These are phyloP conservation scores for Epirrhoe tristata DNA, from an alignment of 2,888 invertebrate species.

Conservation along the genomic window DNA sequence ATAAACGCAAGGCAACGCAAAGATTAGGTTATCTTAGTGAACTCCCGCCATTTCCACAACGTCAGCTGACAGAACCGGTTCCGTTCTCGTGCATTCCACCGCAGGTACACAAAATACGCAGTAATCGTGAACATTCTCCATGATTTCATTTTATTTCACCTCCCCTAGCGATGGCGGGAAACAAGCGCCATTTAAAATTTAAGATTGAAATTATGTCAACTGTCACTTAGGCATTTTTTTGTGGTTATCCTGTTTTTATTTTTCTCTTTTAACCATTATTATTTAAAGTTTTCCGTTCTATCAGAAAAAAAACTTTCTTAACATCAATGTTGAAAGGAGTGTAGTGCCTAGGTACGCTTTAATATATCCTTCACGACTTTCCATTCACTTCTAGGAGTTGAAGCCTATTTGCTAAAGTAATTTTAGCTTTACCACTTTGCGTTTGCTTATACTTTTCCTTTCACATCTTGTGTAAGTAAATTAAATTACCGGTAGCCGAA, in stretches of 20 bases:
- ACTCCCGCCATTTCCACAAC: slow-evolving; percentile 64
- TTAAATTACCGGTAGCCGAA: slow-evolving; percentile 17
- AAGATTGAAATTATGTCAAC: slow-evolving; percentile 15
- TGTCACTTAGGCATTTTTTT: slow-evolving; percentile 10
- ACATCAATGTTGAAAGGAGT: not conserved
- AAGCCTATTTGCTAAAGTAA: slow-evolving; percentile 4
- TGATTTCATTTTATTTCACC: slow-evolving; percentile 58
- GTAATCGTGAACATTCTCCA: slow-evolving; percentile 63
- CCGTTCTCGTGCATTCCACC: slow-evolving; percentile 65
- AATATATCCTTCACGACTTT: not conserved
- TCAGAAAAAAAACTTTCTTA: too few relatives aligned
- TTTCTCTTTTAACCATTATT: slow-evolving; percentile 5
- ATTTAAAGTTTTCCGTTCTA: too few relatives aligned
- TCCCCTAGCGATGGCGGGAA: slow-evolving; percentile 21
- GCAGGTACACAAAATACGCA: slow-evolving; percentile 62
- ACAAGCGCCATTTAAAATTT: slow-evolving; percentile 9
- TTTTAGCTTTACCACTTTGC: slow-evolving; percentile 7
- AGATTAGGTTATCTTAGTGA: slow-evolving; percentile 48
- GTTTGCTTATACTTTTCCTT: slow-evolving; percentile 17
- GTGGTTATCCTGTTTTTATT: too few relatives aligned
- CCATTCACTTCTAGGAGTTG: not conserved
- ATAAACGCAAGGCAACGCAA: slow-evolving; percentile 37
- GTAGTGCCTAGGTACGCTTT: too few relatives aligned
- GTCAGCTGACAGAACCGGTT: slow-evolving; percentile 80
- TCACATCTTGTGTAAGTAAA: slow-evolving; percentile 14